Conservation (phyloP, 2,113 vertebrate species). For the Lasiurus cinereus region DNA sequence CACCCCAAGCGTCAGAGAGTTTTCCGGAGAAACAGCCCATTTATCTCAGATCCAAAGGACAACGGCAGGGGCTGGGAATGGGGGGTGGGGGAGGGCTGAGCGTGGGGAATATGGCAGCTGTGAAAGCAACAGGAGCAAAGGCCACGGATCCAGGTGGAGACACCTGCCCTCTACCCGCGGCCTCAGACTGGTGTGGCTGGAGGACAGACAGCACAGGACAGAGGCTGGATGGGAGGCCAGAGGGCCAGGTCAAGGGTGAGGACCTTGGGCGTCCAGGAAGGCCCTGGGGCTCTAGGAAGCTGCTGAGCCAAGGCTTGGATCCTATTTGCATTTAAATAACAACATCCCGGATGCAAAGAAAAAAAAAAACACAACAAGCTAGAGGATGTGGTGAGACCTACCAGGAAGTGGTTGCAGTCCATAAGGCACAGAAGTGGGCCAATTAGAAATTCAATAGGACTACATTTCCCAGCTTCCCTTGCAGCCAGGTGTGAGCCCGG, state of each 20-base stretch:
- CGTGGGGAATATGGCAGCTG: not conserved
- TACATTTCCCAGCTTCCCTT: not conserved
- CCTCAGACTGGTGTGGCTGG: not conserved
- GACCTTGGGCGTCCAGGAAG: not conserved
- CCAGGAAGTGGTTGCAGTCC: not conserved
- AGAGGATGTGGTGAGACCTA: not conserved
- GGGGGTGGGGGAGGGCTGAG: too few relatives aligned
- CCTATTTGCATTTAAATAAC: not conserved
- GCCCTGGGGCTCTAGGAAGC: not conserved
- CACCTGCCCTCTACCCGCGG: not conserved
- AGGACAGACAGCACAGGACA: not conserved
- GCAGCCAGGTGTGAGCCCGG: not conserved
- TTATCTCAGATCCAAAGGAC: not conserved
- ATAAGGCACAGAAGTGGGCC: not conserved
- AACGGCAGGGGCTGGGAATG: not conserved
- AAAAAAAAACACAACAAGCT: not conserved
- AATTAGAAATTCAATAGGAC: not conserved
- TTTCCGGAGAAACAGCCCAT: not conserved
- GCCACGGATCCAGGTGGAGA: not conserved
- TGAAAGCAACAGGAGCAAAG: not conserved
- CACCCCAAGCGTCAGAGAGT: not conserved
- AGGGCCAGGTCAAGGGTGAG: not conserved
- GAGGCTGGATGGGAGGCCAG: not conserved
- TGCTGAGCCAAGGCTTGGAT: not conserved
- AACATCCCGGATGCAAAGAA: not conserved